Evolutionary conservation across 2,888 invertebrate genomes (phyloP), one percentile per base, ranked within the genome.

Genomic region (Luperina testacea): DNA sequence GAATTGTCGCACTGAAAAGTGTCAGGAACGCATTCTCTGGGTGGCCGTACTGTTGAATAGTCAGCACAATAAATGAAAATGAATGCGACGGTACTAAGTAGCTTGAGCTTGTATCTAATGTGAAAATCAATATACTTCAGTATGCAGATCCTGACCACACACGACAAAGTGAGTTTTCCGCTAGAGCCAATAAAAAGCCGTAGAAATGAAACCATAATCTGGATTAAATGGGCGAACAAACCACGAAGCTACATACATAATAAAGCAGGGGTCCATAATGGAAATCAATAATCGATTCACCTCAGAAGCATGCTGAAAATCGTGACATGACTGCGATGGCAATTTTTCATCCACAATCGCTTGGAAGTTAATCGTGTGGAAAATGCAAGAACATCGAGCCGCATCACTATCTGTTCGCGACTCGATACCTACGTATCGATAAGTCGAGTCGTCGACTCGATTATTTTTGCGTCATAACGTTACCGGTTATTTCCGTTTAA

Each of bases 281-380:
- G 80, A 89, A 92, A 93, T 92, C 93, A 91, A 92, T 93, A 92
- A 90, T 88, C 89, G 85, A 82, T 90, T 90, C 90, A 89, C 90
- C 89, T 90, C 87, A 89, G 87, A 72, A 88, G 81, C 90, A 88
- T 89, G 90, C 87, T 86, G 81, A 83, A 75, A 87, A 88, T 92
- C 93, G 93, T 93, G 92, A 92, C 91, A 90, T 86, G 92, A 91
- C 88, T 92, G 80, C 88, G 85, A 88, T 80, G 89, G 89, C 91
- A 91, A 94, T 93, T 93, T 93, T 92, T 93, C 93, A 92, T 90
- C 92, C 90, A 81, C 88, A 89, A 90, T 90, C 92, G 91, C 86
- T 90, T 89, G 77, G 87, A 68, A 88, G 87, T 86, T 92, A 94
- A 94, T 94, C 93, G 93, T 91, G 91, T 88, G 92, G 92, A 93